These are phyloP conservation scores for Mirza zaza DNA, from an alignment of 2,113 vertebrate genomes.

Conservation along the genomic window DNA sequence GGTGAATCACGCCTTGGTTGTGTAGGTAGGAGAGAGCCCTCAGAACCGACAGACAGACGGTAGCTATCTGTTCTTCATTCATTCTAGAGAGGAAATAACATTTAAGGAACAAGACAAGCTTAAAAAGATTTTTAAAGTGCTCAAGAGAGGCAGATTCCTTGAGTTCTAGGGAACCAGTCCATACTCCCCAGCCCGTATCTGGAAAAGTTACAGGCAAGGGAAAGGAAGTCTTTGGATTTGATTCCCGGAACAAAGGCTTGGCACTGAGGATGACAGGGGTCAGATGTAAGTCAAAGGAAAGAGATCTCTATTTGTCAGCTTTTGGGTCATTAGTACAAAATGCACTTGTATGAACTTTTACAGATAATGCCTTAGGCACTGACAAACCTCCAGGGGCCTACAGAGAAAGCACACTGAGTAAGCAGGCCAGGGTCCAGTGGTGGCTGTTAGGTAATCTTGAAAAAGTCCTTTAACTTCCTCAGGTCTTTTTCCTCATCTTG, in stretches of 20 bases:
- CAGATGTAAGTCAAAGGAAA: neutral
- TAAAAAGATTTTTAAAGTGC: constrained; percentile 30
- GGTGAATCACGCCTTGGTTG: constrained; percentile 98
- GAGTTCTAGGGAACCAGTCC: neutral
- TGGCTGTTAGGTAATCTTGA: neutral
- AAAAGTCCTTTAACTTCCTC: neutral
- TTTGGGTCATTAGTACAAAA: neutral
- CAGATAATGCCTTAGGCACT: neutral
- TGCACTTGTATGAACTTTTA: neutral
- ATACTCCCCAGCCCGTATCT: neutral
- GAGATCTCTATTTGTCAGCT: neutral
- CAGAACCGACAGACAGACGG: constrained; percentile 96
- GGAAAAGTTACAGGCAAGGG: neutral
- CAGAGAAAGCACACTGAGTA: neutral
- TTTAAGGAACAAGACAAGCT: constrained; percentile 37
- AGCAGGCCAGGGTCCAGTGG: neutral
- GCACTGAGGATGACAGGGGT: neutral
- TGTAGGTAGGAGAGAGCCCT: constrained; percentile 96
- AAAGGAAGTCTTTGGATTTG: neutral
- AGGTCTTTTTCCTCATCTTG: neutral
- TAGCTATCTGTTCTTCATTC: constrained; percentile 99
- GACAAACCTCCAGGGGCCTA: neutral
- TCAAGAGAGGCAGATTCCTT: neutral
- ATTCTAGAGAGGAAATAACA: constrained; percentile 87
- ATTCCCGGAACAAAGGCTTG: neutral